Evolutionary conservation across 2,797 vertebrate genomes (phyloP), one percentile per base, ranked within the genome.

Genomic region (Hemibagrus guttatus): DNA sequence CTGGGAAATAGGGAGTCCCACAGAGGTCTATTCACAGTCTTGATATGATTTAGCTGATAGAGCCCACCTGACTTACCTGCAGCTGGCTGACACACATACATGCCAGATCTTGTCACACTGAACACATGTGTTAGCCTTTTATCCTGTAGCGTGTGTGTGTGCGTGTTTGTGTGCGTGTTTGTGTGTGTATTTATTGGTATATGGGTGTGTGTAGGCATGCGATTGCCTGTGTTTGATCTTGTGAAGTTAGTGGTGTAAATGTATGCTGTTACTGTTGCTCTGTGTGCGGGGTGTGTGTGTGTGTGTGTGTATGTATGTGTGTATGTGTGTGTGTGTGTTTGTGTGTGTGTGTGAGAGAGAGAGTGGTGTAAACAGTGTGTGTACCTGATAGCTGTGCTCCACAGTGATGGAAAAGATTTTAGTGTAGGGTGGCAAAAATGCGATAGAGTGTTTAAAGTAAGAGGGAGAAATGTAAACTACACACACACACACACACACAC

Each of bases 371-470:
- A 19, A 17, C 66, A 74, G 1, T 74, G 26, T 74, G 79, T n/a
- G 49, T 75, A 58, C 49, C 69, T 74, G 84, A 90, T 74, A 88
- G 69, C 80, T 81, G 66, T 69, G 72, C 80, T 88, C 71, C 49
- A 58, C 59, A 35, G 59, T 78, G 89, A 90, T 90, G 88, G 90
- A 82, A 88, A 84, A 9, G 90, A 90, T 88, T 91, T 88, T 81
- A 86, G 83, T 72, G 86, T 71, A n/a, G 84, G 87, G 86, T 80
- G 8, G 59, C 80, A 76, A 83, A 80, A 90, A 90, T 85, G 56
- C 14, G 23, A 66, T 69, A 78, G 79, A 85, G n/a, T 58, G 85
- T 85, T 79, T 85, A 81, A 87, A 88, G 69, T 85, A 87, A 84
- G 46, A 75, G 83, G 54, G 58, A 86, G 74, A 85, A 90, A 89